Percentiles rank a stretch among this genome's conserved stretches.
phyloP scores from a whole-genome alignment of 53 echinoderm and acorn worm species.

The Holothuria leucospilota region DNA sequence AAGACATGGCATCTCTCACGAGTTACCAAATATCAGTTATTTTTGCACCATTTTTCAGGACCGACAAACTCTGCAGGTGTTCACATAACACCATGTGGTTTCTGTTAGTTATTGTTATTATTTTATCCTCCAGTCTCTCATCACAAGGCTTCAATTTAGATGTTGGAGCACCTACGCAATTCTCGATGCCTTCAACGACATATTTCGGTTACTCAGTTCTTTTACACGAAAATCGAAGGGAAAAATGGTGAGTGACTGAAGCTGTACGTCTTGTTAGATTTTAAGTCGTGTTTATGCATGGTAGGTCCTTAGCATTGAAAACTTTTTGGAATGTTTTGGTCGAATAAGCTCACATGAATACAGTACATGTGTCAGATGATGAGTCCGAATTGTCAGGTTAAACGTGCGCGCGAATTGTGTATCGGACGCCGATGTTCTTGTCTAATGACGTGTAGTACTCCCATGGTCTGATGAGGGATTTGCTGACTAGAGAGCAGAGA shows the following conservation, averaged over 20 bases:
- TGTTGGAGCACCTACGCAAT: slow-evolving; percentile 12
- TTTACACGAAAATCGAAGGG: slow-evolving; percentile 76
- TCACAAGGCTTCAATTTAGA: slow-evolving; percentile 35
- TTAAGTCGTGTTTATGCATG: too few species aligned
- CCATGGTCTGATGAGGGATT: too few species aligned
- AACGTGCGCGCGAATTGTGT: too few species aligned
- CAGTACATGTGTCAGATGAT: too few species aligned
- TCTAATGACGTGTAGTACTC: too few species aligned
- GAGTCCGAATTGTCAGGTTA: too few species aligned
- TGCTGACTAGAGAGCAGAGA: too few species aligned
- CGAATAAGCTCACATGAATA: too few species aligned
- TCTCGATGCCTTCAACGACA: not conserved
- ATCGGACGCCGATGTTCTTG: too few species aligned
- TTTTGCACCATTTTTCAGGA: not conserved
- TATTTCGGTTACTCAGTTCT: slow-evolving; percentile 92
- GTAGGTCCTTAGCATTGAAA: too few species aligned
- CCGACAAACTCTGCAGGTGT: not conserved
- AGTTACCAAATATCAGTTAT: not conserved
- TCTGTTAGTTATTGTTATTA: not conserved
- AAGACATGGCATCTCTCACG: not conserved
- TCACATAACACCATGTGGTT: not conserved
- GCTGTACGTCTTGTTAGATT: too few species aligned
- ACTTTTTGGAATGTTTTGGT: too few species aligned
- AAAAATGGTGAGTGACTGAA: slow-evolving; percentile 76
- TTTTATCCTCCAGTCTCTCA: not conserved